Evolutionary conservation across 2,888 invertebrate species (phyloP).

Genomic region (Macropis europaea): DNA sequence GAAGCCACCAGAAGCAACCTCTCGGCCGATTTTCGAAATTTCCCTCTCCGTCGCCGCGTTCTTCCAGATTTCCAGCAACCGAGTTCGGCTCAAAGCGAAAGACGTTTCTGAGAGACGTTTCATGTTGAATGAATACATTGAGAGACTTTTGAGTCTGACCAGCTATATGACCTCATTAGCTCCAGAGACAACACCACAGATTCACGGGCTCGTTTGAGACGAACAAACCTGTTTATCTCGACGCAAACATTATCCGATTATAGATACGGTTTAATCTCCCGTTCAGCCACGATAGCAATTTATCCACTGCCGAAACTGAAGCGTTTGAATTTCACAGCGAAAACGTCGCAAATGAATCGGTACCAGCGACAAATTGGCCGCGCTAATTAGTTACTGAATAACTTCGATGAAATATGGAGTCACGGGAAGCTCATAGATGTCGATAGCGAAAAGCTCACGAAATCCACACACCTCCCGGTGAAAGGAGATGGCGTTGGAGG

Average conservation of each 20-base stretch:
- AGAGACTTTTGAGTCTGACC: no score
- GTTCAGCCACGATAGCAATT: not conserved
- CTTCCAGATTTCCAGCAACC: no score
- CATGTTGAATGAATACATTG: no score
- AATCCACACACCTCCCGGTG: no score
- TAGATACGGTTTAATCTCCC: conserved; percentile 34
- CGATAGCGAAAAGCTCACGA: not conserved
- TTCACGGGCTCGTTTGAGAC: conserved; percentile 34
- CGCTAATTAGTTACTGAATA: not conserved
- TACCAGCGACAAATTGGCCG: not conserved
- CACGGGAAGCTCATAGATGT: not conserved
- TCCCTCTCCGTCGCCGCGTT: no score
- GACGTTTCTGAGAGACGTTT: not conserved
- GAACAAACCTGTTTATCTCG: conserved; percentile 33
- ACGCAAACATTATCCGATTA: conserved; percentile 36
- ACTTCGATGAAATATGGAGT: not conserved
- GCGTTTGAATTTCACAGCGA: not conserved
- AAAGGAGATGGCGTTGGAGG: conserved; percentile 2
- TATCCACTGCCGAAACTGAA: not conserved
- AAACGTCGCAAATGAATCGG: not conserved
- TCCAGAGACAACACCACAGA: no score
- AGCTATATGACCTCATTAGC: no score
- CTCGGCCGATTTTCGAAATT: not conserved
- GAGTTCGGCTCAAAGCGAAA: not conserved
- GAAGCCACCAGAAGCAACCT: not conserved